phyloP scores from a whole-genome alignment of 2,797 vertebrate species.

The Oryzias sinensis region DNA sequence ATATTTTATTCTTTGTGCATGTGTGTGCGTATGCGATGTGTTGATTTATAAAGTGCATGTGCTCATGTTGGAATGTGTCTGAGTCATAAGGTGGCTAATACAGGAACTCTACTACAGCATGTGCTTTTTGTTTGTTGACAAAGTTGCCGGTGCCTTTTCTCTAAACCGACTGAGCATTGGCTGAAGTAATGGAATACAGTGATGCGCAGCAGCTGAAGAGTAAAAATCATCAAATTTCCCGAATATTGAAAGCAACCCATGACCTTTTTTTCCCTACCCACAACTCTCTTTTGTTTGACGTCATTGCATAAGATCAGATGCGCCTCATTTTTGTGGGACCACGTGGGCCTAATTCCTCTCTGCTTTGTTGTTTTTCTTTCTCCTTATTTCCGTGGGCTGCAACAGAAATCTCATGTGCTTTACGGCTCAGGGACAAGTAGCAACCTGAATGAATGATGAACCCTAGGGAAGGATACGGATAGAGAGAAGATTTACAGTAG shows the following conservation, averaged over 20 bases:
- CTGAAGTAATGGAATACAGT: constrained; percentile 47
- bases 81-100: constrained; percentile 33
- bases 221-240: constrained; percentile 53
- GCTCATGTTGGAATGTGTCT: constrained; percentile 32
- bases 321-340: constrained; percentile 25
- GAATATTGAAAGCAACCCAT: constrained; percentile 44
- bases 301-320: constrained; percentile 29
- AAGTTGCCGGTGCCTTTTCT: constrained; percentile 49
- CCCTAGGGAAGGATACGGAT: constrained; percentile 41
- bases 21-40: constrained; percentile 17
- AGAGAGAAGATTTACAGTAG: constrained; percentile 48
- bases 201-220: constrained; percentile 44
- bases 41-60: constrained; percentile 10
- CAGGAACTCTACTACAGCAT: constrained; percentile 44
- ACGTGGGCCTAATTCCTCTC: constrained; percentile 32
- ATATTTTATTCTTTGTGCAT: constrained; percentile 50
- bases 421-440: constrained; percentile 47
- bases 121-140: constrained; percentile 69
- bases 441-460: constrained; percentile 56
- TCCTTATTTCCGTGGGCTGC: constrained; percentile 45
- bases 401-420: constrained; percentile 32
- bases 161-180: constrained; percentile 18
- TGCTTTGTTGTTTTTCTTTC: constrained; percentile 37
- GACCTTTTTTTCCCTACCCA: constrained; percentile 36
- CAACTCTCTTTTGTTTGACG: constrained; percentile 46